A percentile compares a stretch with the other conserved stretches of the same genome.
Evolutionary conservation across 2,113 vertebrate genomes (phyloP).

Genomic region (Hippocampus comes): DNA sequence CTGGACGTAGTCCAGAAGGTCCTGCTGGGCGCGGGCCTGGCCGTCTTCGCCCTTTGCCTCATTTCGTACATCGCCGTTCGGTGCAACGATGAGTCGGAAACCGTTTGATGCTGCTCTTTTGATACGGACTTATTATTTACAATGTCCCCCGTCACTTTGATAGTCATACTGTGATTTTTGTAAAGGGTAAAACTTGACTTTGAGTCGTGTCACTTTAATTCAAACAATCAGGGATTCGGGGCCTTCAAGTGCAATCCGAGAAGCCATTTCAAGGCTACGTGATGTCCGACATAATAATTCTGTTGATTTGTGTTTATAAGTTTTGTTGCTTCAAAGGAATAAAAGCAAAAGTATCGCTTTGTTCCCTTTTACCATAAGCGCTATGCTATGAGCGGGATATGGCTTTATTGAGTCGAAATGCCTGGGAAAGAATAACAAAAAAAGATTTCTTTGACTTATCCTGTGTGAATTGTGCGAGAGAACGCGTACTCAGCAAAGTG

Average conservation of each 20-base stretch:
- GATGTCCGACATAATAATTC: constrained; percentile 3
- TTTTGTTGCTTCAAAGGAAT: constrained; percentile 44
- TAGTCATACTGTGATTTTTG: constrained; percentile 62
- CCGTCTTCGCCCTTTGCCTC: constrained; percentile 71
- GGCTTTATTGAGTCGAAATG: not conserved
- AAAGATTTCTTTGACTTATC: not conserved
- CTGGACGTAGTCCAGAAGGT: constrained; percentile 69
- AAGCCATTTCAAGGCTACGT: not conserved
- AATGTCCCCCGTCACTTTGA: constrained; percentile 9
- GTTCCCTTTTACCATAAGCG: not conserved
- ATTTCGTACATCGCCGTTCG: constrained; percentile 67
- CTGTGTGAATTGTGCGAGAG: not conserved
- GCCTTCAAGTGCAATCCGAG: not conserved
- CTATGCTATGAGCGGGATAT: not conserved
- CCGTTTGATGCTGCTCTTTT: constrained; percentile 59
- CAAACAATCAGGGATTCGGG: constrained; percentile 52
- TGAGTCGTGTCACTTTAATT: not conserved
- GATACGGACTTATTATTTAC: constrained; percentile 57
- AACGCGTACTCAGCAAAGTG: constrained; percentile 1
- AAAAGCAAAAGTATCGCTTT: constrained; percentile 36
- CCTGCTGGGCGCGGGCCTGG: constrained; percentile 69
- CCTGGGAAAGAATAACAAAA: not conserved
- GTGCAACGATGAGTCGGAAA: constrained; percentile 1
- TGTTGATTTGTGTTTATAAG: constrained; percentile 10
- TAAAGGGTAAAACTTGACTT: constrained; percentile 19